Evolutionary conservation across 2,113 vertebrate species (phyloP).

Genomic region (Machaerirhynchus nigripectus): DNA sequence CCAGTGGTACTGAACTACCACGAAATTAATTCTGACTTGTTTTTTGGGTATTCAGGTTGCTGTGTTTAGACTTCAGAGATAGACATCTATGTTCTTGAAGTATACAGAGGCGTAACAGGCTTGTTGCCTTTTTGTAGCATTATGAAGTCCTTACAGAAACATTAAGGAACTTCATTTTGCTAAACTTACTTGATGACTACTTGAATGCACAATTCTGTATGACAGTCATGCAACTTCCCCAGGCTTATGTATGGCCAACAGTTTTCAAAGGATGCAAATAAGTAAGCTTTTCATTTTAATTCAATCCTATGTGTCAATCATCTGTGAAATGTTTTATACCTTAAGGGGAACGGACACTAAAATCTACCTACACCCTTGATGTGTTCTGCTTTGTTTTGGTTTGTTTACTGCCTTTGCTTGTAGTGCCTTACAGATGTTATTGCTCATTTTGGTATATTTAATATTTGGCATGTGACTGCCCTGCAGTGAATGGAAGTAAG

Average conservation of each 20-base stretch:
- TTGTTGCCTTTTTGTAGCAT: neutral
- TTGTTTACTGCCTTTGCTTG: neutral
- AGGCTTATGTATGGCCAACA: neutral
- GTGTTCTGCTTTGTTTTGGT: neutral
- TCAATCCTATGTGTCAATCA: neutral
- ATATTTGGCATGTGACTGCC: slow-evolving; percentile 19
- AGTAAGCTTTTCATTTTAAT: neutral
- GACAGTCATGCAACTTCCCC: neutral
- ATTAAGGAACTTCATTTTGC: neutral
- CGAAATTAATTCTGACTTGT: neutral
- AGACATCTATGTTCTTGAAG: neutral
- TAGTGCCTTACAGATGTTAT: slow-evolving; percentile 11
- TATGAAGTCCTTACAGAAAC: neutral
- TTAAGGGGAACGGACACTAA: slow-evolving; percentile 1
- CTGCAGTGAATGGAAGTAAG: slow-evolving; percentile 15
- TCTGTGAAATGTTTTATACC: neutral
- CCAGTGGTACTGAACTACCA: neutral
- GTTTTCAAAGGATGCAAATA: slow-evolving; percentile 31
- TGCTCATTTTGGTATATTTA: slow-evolving; percentile 46
- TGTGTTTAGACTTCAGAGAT: neutral
- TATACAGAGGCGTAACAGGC: neutral
- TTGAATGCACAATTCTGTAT: neutral
- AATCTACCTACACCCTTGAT: neutral
- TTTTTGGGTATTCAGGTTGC: neutral
- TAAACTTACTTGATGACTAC: neutral